Percentiles rank a stretch among this genome's conserved stretches.
Evolutionary conservation across 2,888 invertebrate genomes (phyloP).

Genomic region (Loripinus fragilis): DNA sequence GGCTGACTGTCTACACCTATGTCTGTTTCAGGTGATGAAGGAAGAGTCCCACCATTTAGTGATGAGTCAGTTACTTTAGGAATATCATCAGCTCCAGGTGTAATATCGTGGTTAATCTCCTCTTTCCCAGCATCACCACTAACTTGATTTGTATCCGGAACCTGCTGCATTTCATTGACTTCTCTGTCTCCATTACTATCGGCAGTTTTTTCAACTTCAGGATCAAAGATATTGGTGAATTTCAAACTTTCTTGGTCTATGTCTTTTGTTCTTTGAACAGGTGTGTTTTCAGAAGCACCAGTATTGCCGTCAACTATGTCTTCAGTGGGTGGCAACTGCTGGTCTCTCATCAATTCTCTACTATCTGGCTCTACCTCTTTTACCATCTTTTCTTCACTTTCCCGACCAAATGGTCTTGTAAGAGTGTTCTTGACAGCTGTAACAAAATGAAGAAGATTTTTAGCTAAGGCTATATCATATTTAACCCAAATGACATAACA

Average conservation of each 20-base stretch:
- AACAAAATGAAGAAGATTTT: no score
- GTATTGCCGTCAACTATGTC: neutral
- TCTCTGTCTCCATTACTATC: neutral
- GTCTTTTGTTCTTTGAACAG: neutral
- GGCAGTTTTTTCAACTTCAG: neutral
- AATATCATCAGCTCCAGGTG: neutral
- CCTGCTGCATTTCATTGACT: neutral
- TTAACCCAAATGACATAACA: no score
- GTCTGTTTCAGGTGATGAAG: neutral
- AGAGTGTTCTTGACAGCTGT: slow-evolving; percentile 14
- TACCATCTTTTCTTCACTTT: neutral
- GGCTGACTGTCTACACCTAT: neutral
- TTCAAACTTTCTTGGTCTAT: neutral
- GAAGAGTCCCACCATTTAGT: neutral
- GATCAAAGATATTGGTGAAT: neutral
- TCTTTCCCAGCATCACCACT: neutral
- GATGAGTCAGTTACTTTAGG: neutral
- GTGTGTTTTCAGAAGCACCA: neutral
- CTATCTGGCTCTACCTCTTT: neutral
- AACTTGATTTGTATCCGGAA: neutral
- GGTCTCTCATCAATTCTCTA: neutral
- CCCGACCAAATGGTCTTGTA: neutral
- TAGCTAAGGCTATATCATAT: no score
- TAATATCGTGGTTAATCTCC: neutral
- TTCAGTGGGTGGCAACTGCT: neutral